phyloP scores from a whole-genome alignment of 1,140 invertebrate species.

The Wiebesia pumilae region DNA sequence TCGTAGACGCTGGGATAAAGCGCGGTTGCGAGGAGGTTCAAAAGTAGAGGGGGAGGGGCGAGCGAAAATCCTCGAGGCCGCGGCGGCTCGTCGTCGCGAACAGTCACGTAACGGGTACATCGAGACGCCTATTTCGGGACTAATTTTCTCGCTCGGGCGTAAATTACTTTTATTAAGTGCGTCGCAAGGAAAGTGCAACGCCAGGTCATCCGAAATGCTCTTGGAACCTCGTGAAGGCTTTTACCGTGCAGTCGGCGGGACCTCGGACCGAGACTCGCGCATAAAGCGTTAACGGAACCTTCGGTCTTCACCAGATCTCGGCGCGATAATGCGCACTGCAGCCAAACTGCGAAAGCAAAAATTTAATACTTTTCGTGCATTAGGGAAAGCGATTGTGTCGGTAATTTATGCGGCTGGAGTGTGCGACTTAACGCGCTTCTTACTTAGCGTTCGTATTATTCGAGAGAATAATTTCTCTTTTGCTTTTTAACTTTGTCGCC shows the following conservation, averaged over 20 bases:
- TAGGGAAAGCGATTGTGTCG: conserved; percentile 30
- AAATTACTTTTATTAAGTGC: conserved; percentile 44
- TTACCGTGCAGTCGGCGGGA: background rate
- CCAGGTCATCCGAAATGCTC: conserved; percentile 1
- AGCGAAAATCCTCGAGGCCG: background rate
- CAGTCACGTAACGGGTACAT: background rate
- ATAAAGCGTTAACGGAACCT: no score
- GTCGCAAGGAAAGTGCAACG: conserved; percentile 35
- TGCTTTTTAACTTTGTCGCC: background rate
- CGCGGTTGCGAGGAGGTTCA: background rate
- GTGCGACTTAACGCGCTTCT: background rate
- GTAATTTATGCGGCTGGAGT: conserved; percentile 16
- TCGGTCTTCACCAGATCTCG: no score
- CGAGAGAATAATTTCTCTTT: background rate
- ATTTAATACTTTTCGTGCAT: background rate
- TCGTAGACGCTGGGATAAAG: background rate
- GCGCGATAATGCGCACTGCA: no score
- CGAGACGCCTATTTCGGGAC: background rate
- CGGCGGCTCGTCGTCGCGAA: background rate
- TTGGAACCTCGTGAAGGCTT: conserved; percentile 40
- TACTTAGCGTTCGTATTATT: background rate
- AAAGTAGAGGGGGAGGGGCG: background rate
- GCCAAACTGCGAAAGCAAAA: background rate
- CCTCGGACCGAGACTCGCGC: background rate
- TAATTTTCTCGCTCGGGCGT: conserved; percentile 30